Evolutionary conservation across 2,797 vertebrate genomes (phyloP), one percentile per base, ranked within the genome.

Genomic region (Pseudomugil tenellus): DNA sequence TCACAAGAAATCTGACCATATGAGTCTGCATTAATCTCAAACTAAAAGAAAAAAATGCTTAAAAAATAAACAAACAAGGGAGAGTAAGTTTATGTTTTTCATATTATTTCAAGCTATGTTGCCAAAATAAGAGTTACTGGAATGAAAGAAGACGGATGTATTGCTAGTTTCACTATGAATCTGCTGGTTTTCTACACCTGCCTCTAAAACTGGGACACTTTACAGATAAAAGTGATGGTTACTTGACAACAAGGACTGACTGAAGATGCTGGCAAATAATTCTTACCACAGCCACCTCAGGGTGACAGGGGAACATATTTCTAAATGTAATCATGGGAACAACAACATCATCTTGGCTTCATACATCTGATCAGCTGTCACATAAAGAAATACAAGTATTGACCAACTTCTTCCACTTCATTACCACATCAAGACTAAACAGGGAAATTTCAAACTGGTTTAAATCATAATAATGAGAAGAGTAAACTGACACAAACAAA

Each of bases 31-130:
- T 83, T 71, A 32, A 66, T 55, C 61, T 13, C 65, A 77, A 35
- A 61, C 52, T 59, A 72, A 85, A 83, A 83, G 58, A 14, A 3
- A 67, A 61, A 76, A n/a, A n/a, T n/a, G n/a, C n/a, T n/a, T n/a
- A n/a, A n/a, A n/a, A n/a, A n/a, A n/a, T n/a, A n/a, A n/a, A n/a
- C n/a, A n/a, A n/a, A n/a, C n/a, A n/a, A n/a, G n/a, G n/a, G n/a
- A n/a, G 28, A 71, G 75, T 64, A 4, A 26, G 53, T 65, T 10
- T 72, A 19, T 21, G 21, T 29, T 55, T 72, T 41, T 79, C 48
- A 58, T 58, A 56, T 48, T 32, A 55, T 72, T 84, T 77, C 70
- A 72, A 72, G 28, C 8, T 5, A 39, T 11, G 14, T 63, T 48
- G 72, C 56, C 46, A 61, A 76, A 72, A 52, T 54, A 56, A 58